Evolutionary conservation across 2,888 invertebrate species (phyloP), one percentile per base, ranked within the genome.

Genomic region (Drosophila demipolita): DNA sequence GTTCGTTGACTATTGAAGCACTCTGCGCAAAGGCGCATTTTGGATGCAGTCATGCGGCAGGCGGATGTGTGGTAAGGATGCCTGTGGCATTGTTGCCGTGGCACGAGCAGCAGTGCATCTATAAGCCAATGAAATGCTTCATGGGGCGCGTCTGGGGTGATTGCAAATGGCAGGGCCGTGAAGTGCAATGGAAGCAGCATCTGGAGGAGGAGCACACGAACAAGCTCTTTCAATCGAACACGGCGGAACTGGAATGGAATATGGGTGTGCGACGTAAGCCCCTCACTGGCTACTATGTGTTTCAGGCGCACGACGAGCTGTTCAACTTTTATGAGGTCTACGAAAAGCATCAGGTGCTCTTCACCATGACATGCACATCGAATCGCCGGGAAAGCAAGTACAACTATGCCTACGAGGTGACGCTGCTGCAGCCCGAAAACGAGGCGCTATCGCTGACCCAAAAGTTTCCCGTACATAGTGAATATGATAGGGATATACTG

Each of bases 161-260:
- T 36, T 95, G 95, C 82, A 90, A 91, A 52, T 95, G 95, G 95
- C 93, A 94, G 82, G 95, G 95, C 1, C 92, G 94, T 33, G 95
- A 95, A 72, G 94, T 94, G 3, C 94, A 95, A 62, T 95, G 95
- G 95, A 94, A 95, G 93, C 94, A 95, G 77, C 95, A 95, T 84
- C 94, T 95, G 82, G 94, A 95, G 82, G 67, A 83, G 35, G 92
- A 94, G 17, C 95, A 95, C 81, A 92, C 93, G 59, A 93, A 94
- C 64, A 94, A 93, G 78, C 94, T 95, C 7, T 93, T 91, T 53
- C 72, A 66, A 11, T 48, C 75, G 0, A 73, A 73, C 35, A 79
- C 66, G 1, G 85, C 81, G 0, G 83, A 92, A 53, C 73, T 93
- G 29, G 75, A 82, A 2, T 93, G 93, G 93, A 83, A 93, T 62